Evolutionary conservation across 2,797 vertebrate genomes (phyloP), one percentile per base, ranked within the genome.

Genomic region (Chiloscyllium punctatum): DNA sequence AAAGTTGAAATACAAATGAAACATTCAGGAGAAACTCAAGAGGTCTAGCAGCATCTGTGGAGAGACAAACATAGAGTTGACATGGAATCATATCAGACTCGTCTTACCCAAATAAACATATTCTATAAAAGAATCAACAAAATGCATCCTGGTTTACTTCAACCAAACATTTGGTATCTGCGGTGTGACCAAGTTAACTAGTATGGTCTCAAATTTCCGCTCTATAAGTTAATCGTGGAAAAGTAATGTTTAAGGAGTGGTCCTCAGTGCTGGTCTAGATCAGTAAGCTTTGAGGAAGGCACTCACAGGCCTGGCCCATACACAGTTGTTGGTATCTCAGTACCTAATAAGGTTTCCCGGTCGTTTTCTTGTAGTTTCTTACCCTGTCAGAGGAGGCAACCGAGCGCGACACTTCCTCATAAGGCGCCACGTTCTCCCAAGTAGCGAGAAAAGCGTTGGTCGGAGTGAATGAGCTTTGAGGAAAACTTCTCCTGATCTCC

Each of bases 361-460:
- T 72, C 23, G 57, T 8, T 62, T 8, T 21, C 48, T 95, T 33
- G 72, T 13, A 71, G 2, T 95, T 94, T 87, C 97, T 98, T 96
- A 99, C 99, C 98, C 98, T 97, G n/a, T 96, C 96, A 0, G 98
- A 98, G 13, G 98, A 96, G 4, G 97, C 96, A 0, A 95, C 30
- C 68, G 96, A 97, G 25, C 96, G 97, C 0, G 96, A 96, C 69
- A 97, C 96, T 96, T 98, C 98, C 96, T 98, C 98, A 2, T 99
- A 99, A 0, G 98, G 97, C 0, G 98, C 98, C 13, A 99, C 99
- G 0, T 98, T 97, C 96, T 99, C 98, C 99, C 99, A 99, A 25
- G 99, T 99, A 95, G 97, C 98, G 8, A 99, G 96, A 95, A 99
- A 98, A 0, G 96, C 97, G 0, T 98, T 97, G 2, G 97, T 98